Percentiles rank a stretch among this genome's conserved stretches.
Conservation (phyloP, 2,888 invertebrate species). For the Nipponacmea schrenckii region DNA sequence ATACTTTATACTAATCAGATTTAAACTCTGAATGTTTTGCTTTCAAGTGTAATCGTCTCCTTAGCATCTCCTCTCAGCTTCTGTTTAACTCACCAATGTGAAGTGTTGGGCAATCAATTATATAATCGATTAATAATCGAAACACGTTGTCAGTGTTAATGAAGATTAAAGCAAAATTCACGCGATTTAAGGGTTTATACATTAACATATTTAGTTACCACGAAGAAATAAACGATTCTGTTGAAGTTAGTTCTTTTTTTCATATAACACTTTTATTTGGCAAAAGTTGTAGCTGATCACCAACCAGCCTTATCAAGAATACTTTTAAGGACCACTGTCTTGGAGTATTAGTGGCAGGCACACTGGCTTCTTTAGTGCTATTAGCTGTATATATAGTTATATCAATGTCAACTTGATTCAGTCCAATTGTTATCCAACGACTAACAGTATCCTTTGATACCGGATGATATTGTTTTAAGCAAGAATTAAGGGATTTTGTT, state of each 20-base stretch:
- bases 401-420: conserved; percentile 25
- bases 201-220: no score
- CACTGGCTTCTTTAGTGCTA: conserved; percentile 21
- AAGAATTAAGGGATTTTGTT: conserved; percentile 22
- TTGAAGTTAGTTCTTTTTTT: background rate
- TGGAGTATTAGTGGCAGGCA: conserved; percentile 7
- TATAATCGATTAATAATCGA: no score
- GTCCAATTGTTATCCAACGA: conserved; percentile 25
- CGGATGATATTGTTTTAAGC: conserved; percentile 22
- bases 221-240: no score
- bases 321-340: conserved; percentile 16
- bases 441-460: conserved; percentile 25
- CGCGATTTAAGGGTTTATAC: no score
- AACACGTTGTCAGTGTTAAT: no score
- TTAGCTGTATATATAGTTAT: conserved; percentile 22
- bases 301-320: conserved; percentile 30
- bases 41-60: no score
- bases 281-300: conserved; percentile 8
- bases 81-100: no score
- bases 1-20: no score
- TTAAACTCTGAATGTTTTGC: no score
- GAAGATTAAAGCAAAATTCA: no score
- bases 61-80: no score
- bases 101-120: no score
- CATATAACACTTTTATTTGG: background rate